Evolutionary conservation across 2,113 vertebrate species (phyloP).

Genomic region (Gorilla gorilla): DNA sequence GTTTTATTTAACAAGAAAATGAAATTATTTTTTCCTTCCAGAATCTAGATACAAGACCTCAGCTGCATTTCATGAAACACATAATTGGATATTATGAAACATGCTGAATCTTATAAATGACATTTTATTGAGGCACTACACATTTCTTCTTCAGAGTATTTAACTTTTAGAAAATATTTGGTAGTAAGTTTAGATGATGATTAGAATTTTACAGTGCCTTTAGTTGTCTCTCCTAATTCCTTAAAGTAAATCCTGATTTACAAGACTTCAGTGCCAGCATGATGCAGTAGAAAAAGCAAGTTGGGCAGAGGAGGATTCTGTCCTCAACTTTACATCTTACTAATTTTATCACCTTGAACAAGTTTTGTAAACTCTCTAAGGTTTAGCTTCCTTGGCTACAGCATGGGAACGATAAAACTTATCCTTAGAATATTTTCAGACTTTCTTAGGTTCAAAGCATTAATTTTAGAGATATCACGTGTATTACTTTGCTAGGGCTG

Average conservation of each 20-base stretch:
- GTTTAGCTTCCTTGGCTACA: background rate
- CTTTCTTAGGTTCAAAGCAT: background rate
- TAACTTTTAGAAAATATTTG: constrained; percentile 33
- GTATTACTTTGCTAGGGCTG: background rate
- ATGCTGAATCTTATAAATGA: background rate
- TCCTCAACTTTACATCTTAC: background rate
- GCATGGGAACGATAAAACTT: background rate
- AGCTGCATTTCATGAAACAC: background rate
- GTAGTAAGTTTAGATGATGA: background rate
- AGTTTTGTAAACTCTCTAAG: background rate
- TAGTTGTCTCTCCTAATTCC: background rate
- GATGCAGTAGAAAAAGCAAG: background rate
- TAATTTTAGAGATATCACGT: background rate
- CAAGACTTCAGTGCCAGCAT: background rate
- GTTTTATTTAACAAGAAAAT: constrained; percentile 32
- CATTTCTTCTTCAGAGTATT: constrained; percentile 2
- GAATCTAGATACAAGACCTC: constrained; percentile 19
- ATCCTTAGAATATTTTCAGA: background rate
- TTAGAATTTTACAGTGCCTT: background rate
- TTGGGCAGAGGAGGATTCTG: background rate
- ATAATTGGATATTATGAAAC: background rate
- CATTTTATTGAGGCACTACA: background rate
- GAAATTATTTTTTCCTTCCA: background rate
- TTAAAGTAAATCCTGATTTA: background rate
- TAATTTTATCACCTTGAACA: background rate